Base-by-base conservation (phyloP, 2,113 vertebrate genomes). In the Sylvia atricapilla region DNA sequence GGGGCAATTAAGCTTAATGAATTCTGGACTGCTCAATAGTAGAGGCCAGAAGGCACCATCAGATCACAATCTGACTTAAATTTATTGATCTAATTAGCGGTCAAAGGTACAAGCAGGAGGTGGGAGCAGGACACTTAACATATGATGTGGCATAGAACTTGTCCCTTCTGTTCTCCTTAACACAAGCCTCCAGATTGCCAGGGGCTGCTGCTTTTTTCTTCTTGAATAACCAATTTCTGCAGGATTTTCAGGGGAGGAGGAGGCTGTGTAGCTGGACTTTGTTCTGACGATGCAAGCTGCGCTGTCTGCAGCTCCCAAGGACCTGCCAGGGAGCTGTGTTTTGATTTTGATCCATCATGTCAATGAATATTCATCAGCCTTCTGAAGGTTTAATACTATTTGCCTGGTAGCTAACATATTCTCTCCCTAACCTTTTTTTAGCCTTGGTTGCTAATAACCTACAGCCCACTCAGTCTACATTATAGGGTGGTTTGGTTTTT, bases 71-170 rank as follows among this genome's bases (percentile, higher is more conserved):
- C 73, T 92, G 83, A 59, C 80, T 84, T 84, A 62, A 84, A 92
- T 93, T 47, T 93, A 92, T 91, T 95, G 89, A 95, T 92, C 73
- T 97, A 95, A 96, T 95, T 95, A 92, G 66, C 5, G 15, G 82
- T 95, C 60, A 75, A 46, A 92, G 80, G 80, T 93, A 89, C 81
- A 91, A 73, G 92, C 64, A 53, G 78, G 70, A 75, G 49, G 85
- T 41, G 70, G 66, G 47, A 81, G 80, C 86, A 41, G 30, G 69
- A 70, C 64, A 63, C 19, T 84, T 92, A 88, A 74, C 41, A 44
- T 60, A 68, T 20, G 68, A 39, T 83, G 24, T 9, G 5, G 33
- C 0, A 0, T 37, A 35, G 80, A 75, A 39, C 80, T n/a, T 52
- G 44, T 94, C 60, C 80, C 68, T 96, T 95, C 87, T 92, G 58